Evolutionary conservation across 1,140 invertebrate genomes (phyloP).

Genomic region (Cataglyphis hispanica): DNA sequence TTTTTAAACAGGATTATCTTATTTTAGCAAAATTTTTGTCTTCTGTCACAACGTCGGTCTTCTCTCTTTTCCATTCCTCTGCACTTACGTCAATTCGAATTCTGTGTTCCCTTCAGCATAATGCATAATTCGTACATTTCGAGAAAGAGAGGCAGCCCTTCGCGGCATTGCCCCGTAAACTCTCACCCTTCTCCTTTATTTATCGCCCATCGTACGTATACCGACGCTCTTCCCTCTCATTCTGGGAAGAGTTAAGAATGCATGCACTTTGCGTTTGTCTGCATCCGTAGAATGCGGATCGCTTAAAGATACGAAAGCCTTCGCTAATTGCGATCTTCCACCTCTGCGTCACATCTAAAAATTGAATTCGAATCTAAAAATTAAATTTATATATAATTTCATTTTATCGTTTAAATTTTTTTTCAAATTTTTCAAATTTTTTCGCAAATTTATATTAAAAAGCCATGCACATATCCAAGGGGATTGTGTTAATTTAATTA

Average conservation of each 20-base stretch:
- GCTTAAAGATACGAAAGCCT: slow-evolving; percentile 38
- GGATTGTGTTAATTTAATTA: no score
- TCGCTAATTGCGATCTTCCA: slow-evolving; percentile 43
- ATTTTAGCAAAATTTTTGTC: slow-evolving; percentile 34
- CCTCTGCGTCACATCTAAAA: not conserved
- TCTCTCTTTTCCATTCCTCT: slow-evolving; percentile 62
- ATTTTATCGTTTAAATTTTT: no score
- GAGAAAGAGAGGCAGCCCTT: slow-evolving; percentile 63
- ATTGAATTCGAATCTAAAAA: not conserved
- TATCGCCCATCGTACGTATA: slow-evolving; percentile 68
- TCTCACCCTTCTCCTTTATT: slow-evolving; percentile 69
- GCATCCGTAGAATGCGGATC: slow-evolving; percentile 46
- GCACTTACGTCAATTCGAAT: slow-evolving; percentile 71
- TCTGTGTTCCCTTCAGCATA: slow-evolving; percentile 68
- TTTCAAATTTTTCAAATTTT: no score
- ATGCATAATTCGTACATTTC: slow-evolving; percentile 81
- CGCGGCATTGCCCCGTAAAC: slow-evolving; percentile 62
- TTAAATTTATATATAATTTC: no score
- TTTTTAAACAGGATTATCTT: not conserved
- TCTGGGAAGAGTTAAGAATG: slow-evolving; percentile 68
- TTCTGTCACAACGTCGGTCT: slow-evolving; percentile 36
- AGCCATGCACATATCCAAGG: no score
- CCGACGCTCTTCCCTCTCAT: slow-evolving; percentile 67
- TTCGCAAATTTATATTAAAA: no score
- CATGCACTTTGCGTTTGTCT: slow-evolving; percentile 75